phyloP scores from a whole-genome alignment of 2,888 invertebrate genomes.

The Trichacis sp. region DNA sequence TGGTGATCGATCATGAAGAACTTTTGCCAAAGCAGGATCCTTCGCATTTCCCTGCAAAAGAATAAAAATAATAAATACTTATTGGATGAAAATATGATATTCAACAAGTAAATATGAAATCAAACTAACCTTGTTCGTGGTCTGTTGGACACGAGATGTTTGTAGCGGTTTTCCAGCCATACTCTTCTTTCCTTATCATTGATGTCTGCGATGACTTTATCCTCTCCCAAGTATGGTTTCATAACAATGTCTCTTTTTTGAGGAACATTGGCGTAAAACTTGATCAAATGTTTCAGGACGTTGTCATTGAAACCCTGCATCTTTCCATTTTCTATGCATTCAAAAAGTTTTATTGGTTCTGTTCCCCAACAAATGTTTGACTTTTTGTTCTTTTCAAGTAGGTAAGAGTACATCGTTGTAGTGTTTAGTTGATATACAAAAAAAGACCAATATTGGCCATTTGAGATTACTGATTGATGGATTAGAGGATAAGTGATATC shows the following conservation, averaged over 20 bases:
- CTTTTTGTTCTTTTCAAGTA: slow-evolving; percentile 76
- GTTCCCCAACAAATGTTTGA: slow-evolving; percentile 87
- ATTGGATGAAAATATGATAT: slow-evolving; percentile 3
- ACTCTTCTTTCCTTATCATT: slow-evolving; percentile 76
- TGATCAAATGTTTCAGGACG: slow-evolving; percentile 79
- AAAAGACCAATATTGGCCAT: slow-evolving; percentile 89
- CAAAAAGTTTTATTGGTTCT: slow-evolving; percentile 79
- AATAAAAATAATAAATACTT: not conserved
- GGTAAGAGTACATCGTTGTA: slow-evolving; percentile 75
- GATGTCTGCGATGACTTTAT: slow-evolving; percentile 76
- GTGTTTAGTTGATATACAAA: slow-evolving; percentile 95
- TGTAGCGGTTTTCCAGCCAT: slow-evolving; percentile 79
- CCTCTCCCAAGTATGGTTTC: slow-evolving; percentile 80
- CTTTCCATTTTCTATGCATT: slow-evolving; percentile 77
- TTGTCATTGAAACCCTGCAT: slow-evolving; percentile 85
- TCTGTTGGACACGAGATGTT: slow-evolving; percentile 78
- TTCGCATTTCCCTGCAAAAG: slow-evolving; percentile 71
- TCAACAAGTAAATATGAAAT: no score
- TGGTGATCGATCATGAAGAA: slow-evolving; percentile 83
- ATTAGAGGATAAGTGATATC: slow-evolving; percentile 92
- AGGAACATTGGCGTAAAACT: slow-evolving; percentile 81
- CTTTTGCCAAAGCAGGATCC: slow-evolving; percentile 84
- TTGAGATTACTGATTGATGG: slow-evolving; percentile 89
- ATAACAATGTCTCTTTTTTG: slow-evolving; percentile 74
- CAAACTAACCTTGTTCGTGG: slow-evolving; percentile 70